phyloP scores from a whole-genome alignment of 2,888 invertebrate genomes.

The Xestia rhomboidea region DNA sequence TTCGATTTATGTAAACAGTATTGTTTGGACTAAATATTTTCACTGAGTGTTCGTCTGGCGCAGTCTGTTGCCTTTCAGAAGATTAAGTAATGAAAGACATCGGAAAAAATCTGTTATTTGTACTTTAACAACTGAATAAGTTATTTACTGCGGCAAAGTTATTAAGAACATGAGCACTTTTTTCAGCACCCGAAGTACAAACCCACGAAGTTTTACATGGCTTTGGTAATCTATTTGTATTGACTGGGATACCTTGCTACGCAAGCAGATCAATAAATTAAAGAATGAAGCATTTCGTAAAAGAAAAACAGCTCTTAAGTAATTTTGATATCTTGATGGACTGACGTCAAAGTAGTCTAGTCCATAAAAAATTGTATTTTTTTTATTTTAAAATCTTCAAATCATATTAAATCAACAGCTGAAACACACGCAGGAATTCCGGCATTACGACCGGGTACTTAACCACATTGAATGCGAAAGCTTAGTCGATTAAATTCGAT shows the following conservation, averaged over 20 bases:
- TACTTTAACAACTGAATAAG: not conserved
- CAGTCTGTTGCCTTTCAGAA: conserved; percentile 11
- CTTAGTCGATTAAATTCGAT: conserved; percentile 73
- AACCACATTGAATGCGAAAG: conserved; percentile 69
- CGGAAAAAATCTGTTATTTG: not conserved
- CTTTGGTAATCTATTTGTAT: not conserved
- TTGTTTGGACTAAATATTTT: conserved; percentile 30
- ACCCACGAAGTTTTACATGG: not conserved
- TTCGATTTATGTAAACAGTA: conserved; percentile 25
- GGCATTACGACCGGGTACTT: conserved; percentile 63
- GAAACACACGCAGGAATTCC: conserved; percentile 43
- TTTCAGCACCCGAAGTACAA: not conserved
- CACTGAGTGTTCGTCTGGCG: conserved; percentile 17
- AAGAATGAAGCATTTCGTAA: too few relatives aligned
- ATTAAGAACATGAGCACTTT: not conserved
- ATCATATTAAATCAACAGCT: conserved; percentile 31
- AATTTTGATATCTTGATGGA: not conserved
- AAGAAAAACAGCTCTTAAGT: not conserved
- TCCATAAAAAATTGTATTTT: too few relatives aligned
- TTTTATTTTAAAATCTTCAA: conserved; percentile 5
- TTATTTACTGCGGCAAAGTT: not conserved
- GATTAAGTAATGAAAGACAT: conserved; percentile 4
- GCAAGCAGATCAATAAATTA: not conserved
- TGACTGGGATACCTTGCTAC: not conserved
- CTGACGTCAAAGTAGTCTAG: not conserved